Percentiles rank a stretch among this genome's conserved stretches.
Conservation (phyloP, 2,797 vertebrate species). For the Hemitrygon akajei region DNA sequence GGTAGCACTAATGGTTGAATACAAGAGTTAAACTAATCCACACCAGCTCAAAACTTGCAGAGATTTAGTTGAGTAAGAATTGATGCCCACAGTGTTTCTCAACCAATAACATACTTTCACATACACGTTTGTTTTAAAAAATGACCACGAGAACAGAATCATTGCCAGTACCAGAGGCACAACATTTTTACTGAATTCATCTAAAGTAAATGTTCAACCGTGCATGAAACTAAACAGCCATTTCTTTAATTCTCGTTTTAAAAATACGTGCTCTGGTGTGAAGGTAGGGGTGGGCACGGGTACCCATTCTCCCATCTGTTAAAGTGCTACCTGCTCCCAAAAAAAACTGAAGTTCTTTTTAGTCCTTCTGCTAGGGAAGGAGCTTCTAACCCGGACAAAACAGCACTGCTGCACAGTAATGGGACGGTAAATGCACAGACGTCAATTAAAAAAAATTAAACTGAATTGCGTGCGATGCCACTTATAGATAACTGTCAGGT, state of each 20-base stretch:
- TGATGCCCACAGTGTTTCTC: constrained; percentile 77
- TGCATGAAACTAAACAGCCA: constrained; percentile 67
- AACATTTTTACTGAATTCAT: constrained; percentile 48
- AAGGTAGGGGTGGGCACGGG: constrained; percentile 59
- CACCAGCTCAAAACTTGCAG: constrained; percentile 77
- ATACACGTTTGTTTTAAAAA: constrained; percentile 53
- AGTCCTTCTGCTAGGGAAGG: constrained; percentile 27
- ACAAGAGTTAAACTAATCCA: constrained; percentile 79
- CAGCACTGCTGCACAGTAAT: constrained; percentile 35
- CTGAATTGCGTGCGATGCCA: constrained; percentile 35
- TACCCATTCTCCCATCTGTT: constrained; percentile 50
- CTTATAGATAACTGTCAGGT: constrained; percentile 34
- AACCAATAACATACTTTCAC: constrained; percentile 78
- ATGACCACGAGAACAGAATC: constrained; percentile 64
- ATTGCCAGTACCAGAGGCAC: constrained; percentile 76
- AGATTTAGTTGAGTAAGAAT: constrained; percentile 76
- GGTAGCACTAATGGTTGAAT: constrained; percentile 82
- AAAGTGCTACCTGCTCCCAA: constrained; percentile 35
- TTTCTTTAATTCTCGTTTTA: constrained; percentile 50
- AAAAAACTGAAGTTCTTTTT: constrained; percentile 7
- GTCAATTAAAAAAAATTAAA: constrained; percentile 24
- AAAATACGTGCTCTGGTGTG: constrained; percentile 59
- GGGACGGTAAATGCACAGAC: constrained; percentile 35
- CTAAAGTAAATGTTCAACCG: constrained; percentile 62
- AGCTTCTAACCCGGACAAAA: constrained; percentile 27